These are phyloP conservation scores for Kryptopterus vitreolus DNA, from an alignment of 2,797 vertebrate genomes.

Conservation along the genomic window DNA sequence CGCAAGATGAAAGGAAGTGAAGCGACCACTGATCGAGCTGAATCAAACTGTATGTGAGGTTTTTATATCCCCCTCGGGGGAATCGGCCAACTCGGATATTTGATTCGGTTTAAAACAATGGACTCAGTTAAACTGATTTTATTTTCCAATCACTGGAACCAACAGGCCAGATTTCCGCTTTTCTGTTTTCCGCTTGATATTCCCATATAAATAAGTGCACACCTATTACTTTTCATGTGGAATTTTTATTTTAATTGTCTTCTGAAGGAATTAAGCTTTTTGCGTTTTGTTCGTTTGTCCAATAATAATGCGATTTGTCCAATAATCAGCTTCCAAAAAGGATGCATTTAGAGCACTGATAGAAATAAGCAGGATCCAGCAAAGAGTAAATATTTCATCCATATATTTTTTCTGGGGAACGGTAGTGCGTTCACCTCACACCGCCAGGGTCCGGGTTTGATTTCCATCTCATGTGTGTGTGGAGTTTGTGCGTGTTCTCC, in stretches of 20 bases:
- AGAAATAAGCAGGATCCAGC: background rate
- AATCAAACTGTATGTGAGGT: background rate
- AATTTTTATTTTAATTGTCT: conserved; percentile 5
- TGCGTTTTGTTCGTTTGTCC: too few relatives aligned
- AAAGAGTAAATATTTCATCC: background rate
- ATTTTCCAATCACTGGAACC: background rate
- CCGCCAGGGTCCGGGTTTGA: too few relatives aligned
- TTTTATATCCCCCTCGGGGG: background rate
- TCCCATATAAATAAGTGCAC: conserved; percentile 6
- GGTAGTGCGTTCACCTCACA: too few relatives aligned
- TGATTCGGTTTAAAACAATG: conserved; percentile 5
- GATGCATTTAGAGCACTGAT: background rate
- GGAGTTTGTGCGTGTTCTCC: too few relatives aligned
- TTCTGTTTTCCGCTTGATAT: background rate
- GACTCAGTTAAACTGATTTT: background rate
- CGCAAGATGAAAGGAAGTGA: background rate
- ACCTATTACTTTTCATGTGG: background rate
- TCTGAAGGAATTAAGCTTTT: conserved; percentile 2
- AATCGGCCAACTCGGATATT: background rate
- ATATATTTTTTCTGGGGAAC: background rate
- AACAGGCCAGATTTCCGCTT: background rate
- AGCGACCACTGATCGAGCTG: background rate
- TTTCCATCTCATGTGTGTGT: too few relatives aligned
- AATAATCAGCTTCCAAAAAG: conserved; percentile 5
- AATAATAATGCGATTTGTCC: too few relatives aligned